Evolutionary conservation across 2,888 invertebrate genomes (phyloP), one percentile per base, ranked within the genome.

Genomic region (Abscondita cerata): DNA sequence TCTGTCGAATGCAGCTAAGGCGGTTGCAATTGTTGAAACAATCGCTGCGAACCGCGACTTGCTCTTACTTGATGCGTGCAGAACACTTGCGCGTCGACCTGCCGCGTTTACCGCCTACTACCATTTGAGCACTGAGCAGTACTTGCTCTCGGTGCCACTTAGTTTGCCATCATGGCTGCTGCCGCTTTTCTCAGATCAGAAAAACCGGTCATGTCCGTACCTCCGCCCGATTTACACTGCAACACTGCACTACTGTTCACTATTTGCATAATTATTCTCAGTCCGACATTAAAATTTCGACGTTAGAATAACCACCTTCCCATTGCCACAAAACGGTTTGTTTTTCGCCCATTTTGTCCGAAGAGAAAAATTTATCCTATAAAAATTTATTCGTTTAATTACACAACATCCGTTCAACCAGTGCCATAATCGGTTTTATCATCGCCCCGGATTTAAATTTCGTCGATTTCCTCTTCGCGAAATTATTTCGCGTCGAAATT

Each of bases 51-150:
- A 59, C 62, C 62, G 59, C 62, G 64, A 52, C 53, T 64, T 62
- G 62, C 72, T 73, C 73, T 72, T 73, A 72, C 73, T 75, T 73
- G 67, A 65, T 72, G 69, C 70, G 72, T 78, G 78, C 76, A 74
- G 76, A 78, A 74, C 73, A 77, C 77, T 77, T 77, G 77, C 77
- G 79, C 77, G 76, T 73, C 76, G 76, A 78, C 76, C 77, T 78
- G 77, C 76, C 77, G 76, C 76, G 76, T 77, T 76, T 76, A 73
- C 78, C 80, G 78, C 79, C 79, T 79, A 78, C 78, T 75, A 78
- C 75, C 78, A 76, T 76, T 76, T 76, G 78, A 78, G 75, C 75
- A 68, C 76, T 76, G 78, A 78, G 75, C 75, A 68, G 71, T 72
- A 73, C 72, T 73, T 72, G 70, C 71, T 70, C 68, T 74, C 65